A percentile compares a stretch with the other conserved stretches of the same genome.
These are phyloP conservation scores for Gobius niger DNA, from an alignment of 2,113 vertebrate species.

Conservation along the genomic window DNA sequence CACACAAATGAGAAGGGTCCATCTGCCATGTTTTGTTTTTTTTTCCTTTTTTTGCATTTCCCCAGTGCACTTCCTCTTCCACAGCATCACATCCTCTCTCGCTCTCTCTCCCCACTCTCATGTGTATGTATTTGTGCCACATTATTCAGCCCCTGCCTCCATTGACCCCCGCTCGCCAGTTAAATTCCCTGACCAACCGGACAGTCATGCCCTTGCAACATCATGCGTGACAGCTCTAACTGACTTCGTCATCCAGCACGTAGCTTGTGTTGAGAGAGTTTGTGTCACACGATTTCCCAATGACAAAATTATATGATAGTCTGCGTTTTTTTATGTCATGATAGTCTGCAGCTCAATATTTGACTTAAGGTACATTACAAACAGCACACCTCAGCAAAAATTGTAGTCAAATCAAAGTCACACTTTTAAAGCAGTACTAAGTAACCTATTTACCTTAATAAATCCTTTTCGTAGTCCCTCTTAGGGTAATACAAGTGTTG, in stretches of 20 bases:
- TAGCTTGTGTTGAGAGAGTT: neutral
- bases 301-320: neutral
- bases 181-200: constrained; percentile 81
- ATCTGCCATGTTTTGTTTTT: constrained; percentile 64
- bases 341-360: neutral
- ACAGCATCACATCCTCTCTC: constrained; percentile 46
- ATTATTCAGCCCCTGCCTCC: constrained; percentile 82
- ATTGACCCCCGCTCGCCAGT: constrained; percentile 85
- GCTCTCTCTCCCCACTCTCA: constrained; percentile 70
- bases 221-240: constrained; percentile 72
- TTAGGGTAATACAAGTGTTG: no score
- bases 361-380: neutral
- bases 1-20: constrained; percentile 77
- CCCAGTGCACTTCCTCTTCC: constrained; percentile 76
- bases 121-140: constrained; percentile 82
- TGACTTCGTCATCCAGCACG: constrained; percentile 66
- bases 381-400: no score
- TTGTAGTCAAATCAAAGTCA: no score
- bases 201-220: constrained; percentile 80
- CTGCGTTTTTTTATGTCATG: no score
- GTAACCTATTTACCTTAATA: no score
- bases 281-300: constrained; percentile 1
- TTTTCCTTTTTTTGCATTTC: constrained; percentile 71
- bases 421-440: no score
- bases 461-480: no score